phyloP scores from a whole-genome alignment of 2,113 vertebrate species.

The Corydoras sp. region DNA sequence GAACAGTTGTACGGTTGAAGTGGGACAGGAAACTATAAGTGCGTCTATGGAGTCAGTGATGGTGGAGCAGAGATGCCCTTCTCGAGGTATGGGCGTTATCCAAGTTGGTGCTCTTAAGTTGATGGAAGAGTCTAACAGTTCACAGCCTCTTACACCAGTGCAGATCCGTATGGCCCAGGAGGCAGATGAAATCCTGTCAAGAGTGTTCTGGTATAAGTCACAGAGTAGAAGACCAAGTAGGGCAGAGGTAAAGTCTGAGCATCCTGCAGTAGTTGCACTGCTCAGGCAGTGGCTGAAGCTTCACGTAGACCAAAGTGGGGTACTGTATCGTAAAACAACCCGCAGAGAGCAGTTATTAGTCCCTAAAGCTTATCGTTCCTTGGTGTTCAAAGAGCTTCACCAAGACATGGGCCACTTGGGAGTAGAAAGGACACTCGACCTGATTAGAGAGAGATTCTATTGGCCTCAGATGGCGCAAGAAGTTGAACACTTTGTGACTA shows the following conservation, averaged over 20 bases:
- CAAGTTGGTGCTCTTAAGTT: background rate
- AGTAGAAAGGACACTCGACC: conserved; percentile 18
- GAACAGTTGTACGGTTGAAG: conserved; percentile 9
- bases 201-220: background rate
- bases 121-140: conserved; percentile 7
- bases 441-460: conserved; percentile 11
- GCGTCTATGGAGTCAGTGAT: conserved; percentile 8
- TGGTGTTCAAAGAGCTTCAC: conserved; percentile 13
- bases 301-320: background rate
- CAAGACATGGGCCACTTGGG: conserved; percentile 31
- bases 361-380: background rate
- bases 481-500: background rate
- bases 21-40: conserved; percentile 4
- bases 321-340: conserved; percentile 2
- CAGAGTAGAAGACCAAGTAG: background rate
- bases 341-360: conserved; percentile 1
- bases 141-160: conserved; percentile 1
- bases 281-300: conserved; percentile 24
- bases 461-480: background rate
- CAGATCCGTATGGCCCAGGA: conserved; percentile 23
- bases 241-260: background rate
- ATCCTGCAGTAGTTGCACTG: background rate
- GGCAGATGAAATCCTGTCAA: conserved; percentile 10
- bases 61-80: background rate
- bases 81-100: background rate